phyloP scores from a whole-genome alignment of 2,797 vertebrate species.

The Hemibagrus guttatus region DNA sequence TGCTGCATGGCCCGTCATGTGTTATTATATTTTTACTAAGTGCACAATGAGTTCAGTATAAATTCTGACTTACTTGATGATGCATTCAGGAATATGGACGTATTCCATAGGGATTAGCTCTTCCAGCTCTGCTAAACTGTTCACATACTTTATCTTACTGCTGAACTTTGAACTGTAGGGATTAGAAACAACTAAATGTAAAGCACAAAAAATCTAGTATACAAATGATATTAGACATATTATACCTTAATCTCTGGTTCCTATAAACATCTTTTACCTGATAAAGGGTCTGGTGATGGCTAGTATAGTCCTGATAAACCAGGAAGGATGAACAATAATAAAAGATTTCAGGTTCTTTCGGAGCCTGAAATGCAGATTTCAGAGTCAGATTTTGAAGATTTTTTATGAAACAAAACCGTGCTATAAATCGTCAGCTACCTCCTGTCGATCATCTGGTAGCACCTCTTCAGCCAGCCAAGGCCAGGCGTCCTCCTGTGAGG shows the following conservation, averaged over 20 bases:
- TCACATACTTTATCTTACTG: slow-evolving; percentile 94
- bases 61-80: slow-evolving; percentile 85
- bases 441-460: slow-evolving; percentile 98
- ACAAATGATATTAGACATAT: background rate
- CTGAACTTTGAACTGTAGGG: slow-evolving; percentile 92
- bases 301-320: slow-evolving; percentile 95
- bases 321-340: slow-evolving; percentile 94
- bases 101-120: slow-evolving; percentile 92
- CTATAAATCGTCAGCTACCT: slow-evolving; percentile 66
- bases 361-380: slow-evolving; percentile 62
- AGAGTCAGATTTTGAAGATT: background rate
- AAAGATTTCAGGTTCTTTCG: slow-evolving; percentile 96
- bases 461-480: slow-evolving; percentile 95
- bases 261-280: slow-evolving; percentile 77
- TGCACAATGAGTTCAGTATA: background rate
- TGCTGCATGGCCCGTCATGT: background rate
- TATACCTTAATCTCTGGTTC: background rate
- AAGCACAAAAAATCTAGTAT: background rate
- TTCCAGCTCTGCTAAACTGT: slow-evolving; percentile 85
- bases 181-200: slow-evolving; percentile 2
- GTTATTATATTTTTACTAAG: background rate
- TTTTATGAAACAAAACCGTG: too few relatives aligned
- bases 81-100: slow-evolving; percentile 92
- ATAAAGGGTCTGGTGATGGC: slow-evolving; percentile 94
- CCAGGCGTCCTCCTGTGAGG: slow-evolving; percentile 96